Evolutionary conservation across 2,888 invertebrate genomes (phyloP).

Genomic region (Phyto melanocephala): DNA sequence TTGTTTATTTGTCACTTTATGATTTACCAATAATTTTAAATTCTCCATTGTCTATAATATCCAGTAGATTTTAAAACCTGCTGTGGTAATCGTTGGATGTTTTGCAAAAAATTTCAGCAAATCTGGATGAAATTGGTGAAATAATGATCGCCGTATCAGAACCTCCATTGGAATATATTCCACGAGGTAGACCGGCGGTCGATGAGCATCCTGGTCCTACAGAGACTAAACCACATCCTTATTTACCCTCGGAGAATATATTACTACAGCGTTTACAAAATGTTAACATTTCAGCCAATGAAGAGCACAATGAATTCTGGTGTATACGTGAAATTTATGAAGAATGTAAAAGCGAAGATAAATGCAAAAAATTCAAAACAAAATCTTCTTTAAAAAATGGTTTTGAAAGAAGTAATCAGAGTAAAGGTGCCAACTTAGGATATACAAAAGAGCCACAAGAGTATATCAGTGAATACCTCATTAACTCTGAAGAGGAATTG

Average conservation of each 20-base stretch:
- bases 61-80: background rate
- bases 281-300: slow-evolving; percentile 85
- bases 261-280: slow-evolving; percentile 86
- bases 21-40: background rate
- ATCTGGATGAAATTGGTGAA: slow-evolving; percentile 93
- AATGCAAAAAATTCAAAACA: background rate
- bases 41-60: background rate
- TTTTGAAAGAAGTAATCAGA: background rate
- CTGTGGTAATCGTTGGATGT: slow-evolving; percentile 51
- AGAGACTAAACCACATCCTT: slow-evolving; percentile 79
- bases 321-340: slow-evolving; percentile 81
- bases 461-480: slow-evolving; percentile 75
- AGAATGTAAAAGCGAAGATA: slow-evolving; percentile 75
- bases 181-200: slow-evolving; percentile 90
- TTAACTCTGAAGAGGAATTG: slow-evolving; percentile 89
- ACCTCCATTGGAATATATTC: slow-evolving; percentile 91
- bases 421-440: slow-evolving; percentile 27
- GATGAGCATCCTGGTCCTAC: slow-evolving; percentile 87
- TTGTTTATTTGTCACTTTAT: background rate
- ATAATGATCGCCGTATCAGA: slow-evolving; percentile 94
- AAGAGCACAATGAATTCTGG: slow-evolving; percentile 80
- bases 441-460: slow-evolving; percentile 47
- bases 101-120: slow-evolving; percentile 80
- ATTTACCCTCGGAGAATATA: slow-evolving; percentile 82
- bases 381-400: background rate